A percentile compares a stretch with the other conserved stretches of the same genome.
These are phyloP conservation scores for Brenthis hecate DNA, from an alignment of 2,888 invertebrate species.

Conservation along the genomic window DNA sequence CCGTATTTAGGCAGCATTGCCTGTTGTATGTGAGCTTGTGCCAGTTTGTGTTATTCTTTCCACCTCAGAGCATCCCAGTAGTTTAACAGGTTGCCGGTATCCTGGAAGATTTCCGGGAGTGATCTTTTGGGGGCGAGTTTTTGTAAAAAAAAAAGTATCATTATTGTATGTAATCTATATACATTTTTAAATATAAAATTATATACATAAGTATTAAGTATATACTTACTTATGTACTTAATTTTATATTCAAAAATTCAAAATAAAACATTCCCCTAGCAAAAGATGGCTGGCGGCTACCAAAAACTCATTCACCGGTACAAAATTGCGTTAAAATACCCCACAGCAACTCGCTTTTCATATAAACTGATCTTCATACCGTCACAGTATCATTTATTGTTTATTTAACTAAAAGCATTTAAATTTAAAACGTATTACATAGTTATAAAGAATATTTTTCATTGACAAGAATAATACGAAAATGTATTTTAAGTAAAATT, in stretches of 20 bases:
- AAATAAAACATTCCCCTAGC: conserved; percentile 27
- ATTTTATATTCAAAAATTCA: neutral
- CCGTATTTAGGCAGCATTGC: too few species aligned
- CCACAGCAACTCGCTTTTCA: conserved; percentile 60
- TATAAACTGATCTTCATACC: conserved; percentile 63
- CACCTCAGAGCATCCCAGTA: too few species aligned
- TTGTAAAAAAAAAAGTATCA: too few species aligned
- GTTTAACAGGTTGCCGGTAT: too few species aligned
- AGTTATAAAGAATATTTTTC: conserved; percentile 17
- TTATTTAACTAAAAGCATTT: neutral
- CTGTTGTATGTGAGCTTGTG: too few species aligned
- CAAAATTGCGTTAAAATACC: conserved; percentile 74
- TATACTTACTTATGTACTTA: too few species aligned
- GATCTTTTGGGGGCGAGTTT: too few species aligned
- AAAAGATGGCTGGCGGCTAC: conserved; percentile 78
- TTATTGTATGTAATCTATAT: too few species aligned
- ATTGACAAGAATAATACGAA: neutral
- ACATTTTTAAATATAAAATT: too few species aligned
- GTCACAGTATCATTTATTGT: conserved; percentile 33
- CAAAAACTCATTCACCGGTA: conserved; percentile 81
- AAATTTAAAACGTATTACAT: conserved; percentile 19
- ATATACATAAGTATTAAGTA: too few species aligned
- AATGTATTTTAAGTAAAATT: neutral
- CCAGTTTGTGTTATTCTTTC: too few species aligned
- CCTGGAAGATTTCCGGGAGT: too few species aligned